phyloP scores from a whole-genome alignment of 2,888 invertebrate genomes.

The Apotomis betuletana region DNA sequence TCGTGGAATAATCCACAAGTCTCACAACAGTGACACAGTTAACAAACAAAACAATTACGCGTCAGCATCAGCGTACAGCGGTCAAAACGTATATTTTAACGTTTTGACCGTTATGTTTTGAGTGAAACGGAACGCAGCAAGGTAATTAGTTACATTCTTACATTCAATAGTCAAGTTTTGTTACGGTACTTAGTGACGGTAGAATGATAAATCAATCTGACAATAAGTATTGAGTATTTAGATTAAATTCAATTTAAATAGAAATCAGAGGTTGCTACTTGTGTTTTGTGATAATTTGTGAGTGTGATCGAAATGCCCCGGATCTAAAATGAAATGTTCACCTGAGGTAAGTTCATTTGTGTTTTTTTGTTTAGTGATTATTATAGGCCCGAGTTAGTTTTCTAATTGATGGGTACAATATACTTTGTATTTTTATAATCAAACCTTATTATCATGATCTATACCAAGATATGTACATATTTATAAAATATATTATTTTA shows the following conservation, averaged over 20 bases:
- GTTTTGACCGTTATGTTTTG: not conserved
- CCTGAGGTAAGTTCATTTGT: conserved; percentile 47
- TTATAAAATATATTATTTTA: too few relatives aligned
- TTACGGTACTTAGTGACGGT: conserved; percentile 8
- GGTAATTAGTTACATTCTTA: too few relatives aligned
- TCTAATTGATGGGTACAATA: too few relatives aligned
- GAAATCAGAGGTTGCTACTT: not conserved
- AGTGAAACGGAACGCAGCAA: conserved; percentile 9
- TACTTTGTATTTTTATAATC: too few relatives aligned
- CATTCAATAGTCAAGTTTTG: not conserved
- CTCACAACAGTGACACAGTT: too few relatives aligned
- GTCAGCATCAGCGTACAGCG: too few relatives aligned
- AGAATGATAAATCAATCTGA: not conserved
- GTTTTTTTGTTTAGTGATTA: not conserved
- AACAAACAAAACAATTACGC: too few relatives aligned
- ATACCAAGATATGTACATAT: too few relatives aligned
- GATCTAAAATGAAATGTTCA: conserved; percentile 45
- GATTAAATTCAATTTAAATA: not conserved
- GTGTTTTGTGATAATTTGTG: not conserved
- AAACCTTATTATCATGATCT: too few relatives aligned
- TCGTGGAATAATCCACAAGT: too few relatives aligned
- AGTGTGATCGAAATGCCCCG: conserved; percentile 31
- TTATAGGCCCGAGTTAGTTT: not conserved
- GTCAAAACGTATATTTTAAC: too few relatives aligned
- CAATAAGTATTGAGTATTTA: not conserved